Evolutionary conservation across 1,140 invertebrate genomes (phyloP).

Genomic region (Trachelipus rathkii): DNA sequence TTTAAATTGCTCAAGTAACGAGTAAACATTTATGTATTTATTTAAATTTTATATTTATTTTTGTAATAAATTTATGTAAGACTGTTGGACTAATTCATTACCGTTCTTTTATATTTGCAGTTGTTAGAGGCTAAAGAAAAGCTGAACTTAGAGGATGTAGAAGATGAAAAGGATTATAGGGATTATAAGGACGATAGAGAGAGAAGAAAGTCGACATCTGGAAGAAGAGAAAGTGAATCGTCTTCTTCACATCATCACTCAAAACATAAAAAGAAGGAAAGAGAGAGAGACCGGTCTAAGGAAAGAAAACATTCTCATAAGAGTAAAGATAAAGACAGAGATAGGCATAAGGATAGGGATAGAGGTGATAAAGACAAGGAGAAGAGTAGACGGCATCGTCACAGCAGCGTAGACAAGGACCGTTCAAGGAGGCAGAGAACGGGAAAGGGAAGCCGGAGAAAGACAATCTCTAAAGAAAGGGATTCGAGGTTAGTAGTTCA

Average conservation of each 20-base stretch:
- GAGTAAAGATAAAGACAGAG: no score
- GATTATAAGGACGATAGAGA: conserved; percentile 26
- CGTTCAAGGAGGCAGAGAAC: conserved; percentile 40
- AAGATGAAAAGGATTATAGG: conserved; percentile 25
- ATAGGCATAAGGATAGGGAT: background rate
- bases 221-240: conserved; percentile 21
- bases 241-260: conserved; percentile 12
- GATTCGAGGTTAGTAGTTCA: conserved; percentile 34
- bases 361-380: no score
- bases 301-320: conserved; percentile 9
- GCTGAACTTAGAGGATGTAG: background rate
- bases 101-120: no score
- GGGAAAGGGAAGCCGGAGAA: no score
- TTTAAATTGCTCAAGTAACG: no score
- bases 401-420: conserved; percentile 47
- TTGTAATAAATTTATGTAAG: no score
- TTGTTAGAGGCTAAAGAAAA: no score
- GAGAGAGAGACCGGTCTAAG: conserved; percentile 26
- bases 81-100: no score
- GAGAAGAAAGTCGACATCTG: background rate
- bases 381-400: no score
- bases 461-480: no score
- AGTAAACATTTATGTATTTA: no score
- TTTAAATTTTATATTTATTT: no score
- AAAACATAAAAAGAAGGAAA: conserved; percentile 36